Conservation (phyloP, 2,797 vertebrate species). For the Eremophila alpestris region DNA sequence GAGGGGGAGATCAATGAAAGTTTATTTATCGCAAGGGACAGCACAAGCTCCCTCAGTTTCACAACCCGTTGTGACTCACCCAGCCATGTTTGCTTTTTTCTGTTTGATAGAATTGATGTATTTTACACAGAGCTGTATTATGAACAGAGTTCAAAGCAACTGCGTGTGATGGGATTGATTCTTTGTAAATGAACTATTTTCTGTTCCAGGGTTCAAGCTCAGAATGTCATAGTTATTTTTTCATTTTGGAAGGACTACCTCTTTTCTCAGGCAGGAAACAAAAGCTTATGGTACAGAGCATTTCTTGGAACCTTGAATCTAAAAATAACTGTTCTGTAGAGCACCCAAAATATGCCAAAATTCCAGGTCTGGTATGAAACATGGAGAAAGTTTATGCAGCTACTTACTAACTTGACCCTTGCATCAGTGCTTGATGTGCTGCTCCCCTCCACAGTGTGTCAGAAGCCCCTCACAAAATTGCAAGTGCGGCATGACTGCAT, state of each 20-base stretch:
- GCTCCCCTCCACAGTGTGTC: neutral
- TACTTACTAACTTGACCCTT: neutral
- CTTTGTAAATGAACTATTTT: conserved; percentile 2
- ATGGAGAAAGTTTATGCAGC: neutral
- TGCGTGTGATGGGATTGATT: neutral
- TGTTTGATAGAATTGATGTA: neutral
- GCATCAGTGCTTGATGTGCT: neutral
- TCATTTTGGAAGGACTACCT: neutral
- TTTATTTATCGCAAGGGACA: neutral
- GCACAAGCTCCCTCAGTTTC: neutral
- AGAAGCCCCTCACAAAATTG: accelerated
- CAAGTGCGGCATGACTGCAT: neutral
- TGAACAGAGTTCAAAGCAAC: neutral
- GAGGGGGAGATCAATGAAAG: neutral
- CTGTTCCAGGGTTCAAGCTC: neutral
- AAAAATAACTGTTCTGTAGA: neutral
- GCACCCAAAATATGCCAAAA: neutral
- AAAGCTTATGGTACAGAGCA: neutral
- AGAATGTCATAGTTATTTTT: neutral
- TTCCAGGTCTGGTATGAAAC: neutral
- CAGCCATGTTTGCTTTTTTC: neutral
- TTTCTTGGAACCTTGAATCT: neutral
- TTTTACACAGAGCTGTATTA: neutral
- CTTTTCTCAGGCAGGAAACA: neutral
- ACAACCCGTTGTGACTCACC: neutral